Percentiles rank a stretch among this genome's conserved stretches.
Evolutionary conservation across 2,113 vertebrate species (phyloP).

Genomic region (Neofelis nebulosa): DNA sequence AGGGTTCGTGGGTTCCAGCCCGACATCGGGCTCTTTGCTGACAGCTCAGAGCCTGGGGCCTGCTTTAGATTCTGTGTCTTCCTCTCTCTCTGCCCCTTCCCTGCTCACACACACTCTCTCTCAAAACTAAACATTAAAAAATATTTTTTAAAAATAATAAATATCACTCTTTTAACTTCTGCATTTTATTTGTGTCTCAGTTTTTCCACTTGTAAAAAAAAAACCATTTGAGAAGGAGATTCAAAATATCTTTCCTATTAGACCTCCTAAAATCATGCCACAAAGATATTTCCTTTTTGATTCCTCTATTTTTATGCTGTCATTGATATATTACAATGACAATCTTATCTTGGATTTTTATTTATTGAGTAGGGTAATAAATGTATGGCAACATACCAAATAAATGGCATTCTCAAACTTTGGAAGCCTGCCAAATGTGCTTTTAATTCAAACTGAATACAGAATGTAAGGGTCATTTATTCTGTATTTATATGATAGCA

Average conservation of each 20-base stretch:
- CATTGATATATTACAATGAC: conserved; percentile 54
- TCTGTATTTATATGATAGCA: conserved; percentile 30
- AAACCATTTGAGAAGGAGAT: neutral
- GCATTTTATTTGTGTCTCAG: neutral
- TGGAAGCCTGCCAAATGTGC: conserved; percentile 63
- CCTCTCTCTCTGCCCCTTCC: no score
- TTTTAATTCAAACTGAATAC: conserved; percentile 66
- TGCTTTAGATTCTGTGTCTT: no score
- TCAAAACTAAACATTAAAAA: no score
- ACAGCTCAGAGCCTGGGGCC: no score
- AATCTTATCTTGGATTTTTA: conserved; percentile 67
- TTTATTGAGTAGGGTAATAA: conserved; percentile 63
- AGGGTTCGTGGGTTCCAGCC: no score
- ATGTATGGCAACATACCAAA: conserved; percentile 49
- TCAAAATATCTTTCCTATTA: conserved; percentile 3
- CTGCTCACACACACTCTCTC: no score
- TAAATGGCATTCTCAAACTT: conserved; percentile 41
- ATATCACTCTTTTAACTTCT: neutral
- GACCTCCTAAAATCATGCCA: neutral
- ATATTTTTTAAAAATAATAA: no score
- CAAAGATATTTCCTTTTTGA: conserved; percentile 4
- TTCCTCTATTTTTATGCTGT: conserved; percentile 10
- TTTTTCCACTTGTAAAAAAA: conserved; percentile 13
- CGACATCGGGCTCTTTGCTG: no score
- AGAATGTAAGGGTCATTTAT: neutral